Evolutionary conservation across 2,888 invertebrate genomes (phyloP).

Genomic region (Drosophila lutescens): DNA sequence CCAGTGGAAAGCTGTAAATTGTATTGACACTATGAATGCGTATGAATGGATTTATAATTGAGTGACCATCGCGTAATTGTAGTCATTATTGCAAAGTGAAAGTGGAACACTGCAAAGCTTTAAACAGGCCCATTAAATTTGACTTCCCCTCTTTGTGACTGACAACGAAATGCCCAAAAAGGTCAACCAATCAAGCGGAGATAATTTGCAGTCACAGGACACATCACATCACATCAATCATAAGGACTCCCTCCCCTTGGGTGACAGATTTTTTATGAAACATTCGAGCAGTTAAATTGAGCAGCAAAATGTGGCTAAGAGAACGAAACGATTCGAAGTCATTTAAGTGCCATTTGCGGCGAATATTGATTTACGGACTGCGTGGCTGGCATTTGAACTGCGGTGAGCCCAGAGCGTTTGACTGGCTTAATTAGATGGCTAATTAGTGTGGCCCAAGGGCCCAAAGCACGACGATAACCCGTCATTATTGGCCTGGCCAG

Average conservation of each 20-base stretch:
- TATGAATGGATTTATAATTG: conserved; percentile 39
- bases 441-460: conserved; percentile 28
- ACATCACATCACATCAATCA: conserved; percentile 31
- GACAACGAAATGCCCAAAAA: conserved; percentile 4
- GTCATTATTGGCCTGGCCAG: neutral
- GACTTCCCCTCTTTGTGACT: neutral
- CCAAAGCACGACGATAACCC: neutral
- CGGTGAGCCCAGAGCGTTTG: neutral
- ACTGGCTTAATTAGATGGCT: conserved; percentile 35
- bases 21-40: conserved; percentile 44
- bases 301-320: conserved; percentile 22
- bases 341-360: neutral
- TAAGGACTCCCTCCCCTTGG: neutral
- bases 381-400: neutral
- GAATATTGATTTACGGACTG: conserved; percentile 7
- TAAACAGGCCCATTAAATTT: conserved; percentile 19
- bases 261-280: conserved; percentile 24
- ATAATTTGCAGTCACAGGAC: conserved; percentile 28
- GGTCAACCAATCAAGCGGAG: conserved; percentile 22
- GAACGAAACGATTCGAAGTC: conserved; percentile 3
- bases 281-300: conserved; percentile 31
- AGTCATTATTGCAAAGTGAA: conserved; percentile 23
- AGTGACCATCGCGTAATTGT: conserved; percentile 37
- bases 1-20: conserved; percentile 41
- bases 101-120: conserved; percentile 24